Evolutionary conservation across 2,888 invertebrate genomes (phyloP).

Genomic region (Melieria picta): DNA sequence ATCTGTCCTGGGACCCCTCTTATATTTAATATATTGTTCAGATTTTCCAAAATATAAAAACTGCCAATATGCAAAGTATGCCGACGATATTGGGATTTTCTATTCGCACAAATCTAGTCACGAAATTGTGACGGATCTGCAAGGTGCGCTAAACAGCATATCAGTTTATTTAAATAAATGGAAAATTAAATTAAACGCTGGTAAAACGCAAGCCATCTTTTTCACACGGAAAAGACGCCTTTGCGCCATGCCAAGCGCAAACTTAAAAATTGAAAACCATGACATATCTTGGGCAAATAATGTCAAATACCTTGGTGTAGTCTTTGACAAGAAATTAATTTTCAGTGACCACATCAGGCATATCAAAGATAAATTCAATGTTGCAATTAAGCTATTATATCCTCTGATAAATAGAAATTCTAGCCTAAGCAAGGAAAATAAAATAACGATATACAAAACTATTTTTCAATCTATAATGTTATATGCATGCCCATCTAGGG

Average conservation of each 20-base stretch:
- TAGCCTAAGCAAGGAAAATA: too few relatives aligned
- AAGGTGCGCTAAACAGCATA: background rate
- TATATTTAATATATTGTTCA: constrained; percentile 16
- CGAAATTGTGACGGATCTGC: constrained; percentile 1
- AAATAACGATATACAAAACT: too few relatives aligned
- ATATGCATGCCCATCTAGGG: constrained; percentile 16
- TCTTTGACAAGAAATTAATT: constrained; percentile 14
- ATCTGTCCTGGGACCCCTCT: constrained; percentile 18
- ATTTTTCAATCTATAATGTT: constrained; percentile 8
- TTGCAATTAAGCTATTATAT: too few relatives aligned
- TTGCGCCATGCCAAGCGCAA: background rate
- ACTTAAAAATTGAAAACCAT: background rate
- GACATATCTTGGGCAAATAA: background rate
- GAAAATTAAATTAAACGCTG: constrained; percentile 13
- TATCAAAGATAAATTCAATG: too few relatives aligned
- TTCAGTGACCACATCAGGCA: constrained; percentile 20
- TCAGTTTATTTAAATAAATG: constrained; percentile 2
- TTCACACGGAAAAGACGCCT: constrained; percentile 15
- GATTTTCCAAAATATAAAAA: constrained; percentile 1
- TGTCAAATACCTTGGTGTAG: background rate
- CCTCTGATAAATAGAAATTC: too few relatives aligned
- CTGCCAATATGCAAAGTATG: constrained; percentile 5
- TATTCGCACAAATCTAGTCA: constrained; percentile 3
- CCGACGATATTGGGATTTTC: constrained; percentile 9
- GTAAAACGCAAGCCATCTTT: constrained; percentile 20